Evolutionary conservation across 2,888 invertebrate genomes (phyloP), one percentile per base, ranked within the genome.

Genomic region (Synanthedon tipuliformis): DNA sequence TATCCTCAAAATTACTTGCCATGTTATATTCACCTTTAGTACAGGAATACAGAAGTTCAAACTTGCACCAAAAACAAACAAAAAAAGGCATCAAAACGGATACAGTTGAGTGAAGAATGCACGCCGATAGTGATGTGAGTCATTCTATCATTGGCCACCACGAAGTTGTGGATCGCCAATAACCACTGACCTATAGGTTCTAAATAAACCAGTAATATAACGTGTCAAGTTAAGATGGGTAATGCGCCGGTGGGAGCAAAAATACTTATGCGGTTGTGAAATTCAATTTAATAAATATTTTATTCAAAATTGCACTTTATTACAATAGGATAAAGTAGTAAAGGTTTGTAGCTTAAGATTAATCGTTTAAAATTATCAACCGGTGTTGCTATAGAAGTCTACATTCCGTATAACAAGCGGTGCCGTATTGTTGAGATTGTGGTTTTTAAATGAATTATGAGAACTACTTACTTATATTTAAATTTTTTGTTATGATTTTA

Each of bases 121-220:
- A 73, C 68, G 60, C 66, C 68, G 75, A 78, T 77, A 75, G 68
- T 71, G 71, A 74, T 69, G 75, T 83, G 83, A 84, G 61, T 84
- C 83, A 82, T 75, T 73, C 71, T 75, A 76, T 77, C 79, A 79
- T 64, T 74, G 81, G 73, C 81, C 83, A 82, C 81, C 80, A 66
- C 77, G 75, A 73, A 75, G 76, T 60, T 62, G 56, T 66, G 65
- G 66, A 65, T 56, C 52, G 58, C 75, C 71, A 69, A 1, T 16
- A 16, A 18, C 13, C 12, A 12, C 12, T 49, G 49, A 49, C 49
- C 49, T 23, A 16, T 45, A n/a, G 12, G 13, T 18, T 49, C 49
- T 1, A 49, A 49, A 34, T 12, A n/a, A 40, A 50, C 15, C 50
- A 34, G 12, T 34, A 50, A 13, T 40, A 34, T 40, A 8, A 50